Percentiles rank a stretch among this genome's conserved stretches.
Conservation (phyloP, 2,797 vertebrate species). For the Allobates femoralis region DNA sequence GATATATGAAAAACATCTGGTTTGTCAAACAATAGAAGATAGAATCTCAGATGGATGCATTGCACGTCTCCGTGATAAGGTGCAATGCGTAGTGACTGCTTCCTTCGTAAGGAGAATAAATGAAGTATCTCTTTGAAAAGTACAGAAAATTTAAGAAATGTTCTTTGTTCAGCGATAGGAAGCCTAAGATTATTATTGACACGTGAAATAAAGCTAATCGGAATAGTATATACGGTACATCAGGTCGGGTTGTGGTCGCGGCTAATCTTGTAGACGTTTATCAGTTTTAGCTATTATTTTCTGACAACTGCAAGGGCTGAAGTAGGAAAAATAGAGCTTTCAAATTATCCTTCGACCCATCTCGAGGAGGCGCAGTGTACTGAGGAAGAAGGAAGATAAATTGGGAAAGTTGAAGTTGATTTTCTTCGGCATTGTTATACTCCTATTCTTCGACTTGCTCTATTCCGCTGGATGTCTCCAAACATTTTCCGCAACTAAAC, state of each 20-base stretch:
- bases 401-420: constrained; percentile 47
- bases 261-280: constrained; percentile 51
- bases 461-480: constrained; percentile 38
- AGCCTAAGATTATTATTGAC: constrained; percentile 17
- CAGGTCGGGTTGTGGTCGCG: background rate
- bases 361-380: constrained; percentile 18
- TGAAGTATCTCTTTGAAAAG: background rate
- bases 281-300: constrained; percentile 55
- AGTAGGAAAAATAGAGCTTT: constrained; percentile 38
- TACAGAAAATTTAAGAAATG: constrained; percentile 8
- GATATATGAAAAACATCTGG: background rate
- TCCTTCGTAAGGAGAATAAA: background rate
- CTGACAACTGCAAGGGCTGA: constrained; percentile 47
- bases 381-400: constrained; percentile 51
- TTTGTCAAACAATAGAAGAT: background rate
- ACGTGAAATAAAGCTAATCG: constrained; percentile 25
- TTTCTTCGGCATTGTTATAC: constrained; percentile 42
- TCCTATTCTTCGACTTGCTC: background rate
- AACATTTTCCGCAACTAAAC: constrained; percentile 36
- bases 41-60: background rate
- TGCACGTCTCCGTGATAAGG: background rate
- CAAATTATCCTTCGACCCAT: constrained; percentile 52
- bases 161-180: constrained; percentile 8
- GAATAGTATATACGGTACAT: constrained; percentile 15
- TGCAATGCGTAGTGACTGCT: background rate